Percentiles rank a stretch among this genome's conserved stretches.
Evolutionary conservation across 2,888 invertebrate species (phyloP).

Genomic region (Colostygia pectinataria): DNA sequence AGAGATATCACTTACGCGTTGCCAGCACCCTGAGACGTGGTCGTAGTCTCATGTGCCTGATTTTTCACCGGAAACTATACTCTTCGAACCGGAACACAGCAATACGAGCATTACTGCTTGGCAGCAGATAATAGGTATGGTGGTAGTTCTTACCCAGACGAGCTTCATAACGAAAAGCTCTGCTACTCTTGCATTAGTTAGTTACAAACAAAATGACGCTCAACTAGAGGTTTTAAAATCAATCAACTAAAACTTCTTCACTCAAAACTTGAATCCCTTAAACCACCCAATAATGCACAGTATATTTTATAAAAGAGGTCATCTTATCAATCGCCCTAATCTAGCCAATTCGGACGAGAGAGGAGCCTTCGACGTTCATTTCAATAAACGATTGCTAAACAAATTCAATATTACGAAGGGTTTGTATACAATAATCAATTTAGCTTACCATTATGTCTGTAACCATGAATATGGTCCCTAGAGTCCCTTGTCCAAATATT

Average conservation of each 20-base stretch:
- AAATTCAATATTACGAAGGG: conserved; percentile 21
- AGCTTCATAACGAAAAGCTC: too few relatives aligned
- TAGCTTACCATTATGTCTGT: conserved; percentile 22
- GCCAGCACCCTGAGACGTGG: too few relatives aligned
- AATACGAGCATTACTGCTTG: too few relatives aligned
- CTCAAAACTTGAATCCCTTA: conserved; percentile 5
- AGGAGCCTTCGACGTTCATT: conserved; percentile 18
- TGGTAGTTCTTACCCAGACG: too few relatives aligned
- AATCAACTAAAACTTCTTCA: not conserved
- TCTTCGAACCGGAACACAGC: too few relatives aligned
- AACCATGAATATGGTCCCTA: conserved; percentile 30
- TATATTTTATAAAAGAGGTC: conserved; percentile 18
- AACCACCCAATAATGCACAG: conserved; percentile 3
- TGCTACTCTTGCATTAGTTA: too few relatives aligned
- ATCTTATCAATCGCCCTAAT: conserved; percentile 23
- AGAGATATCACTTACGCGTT: too few relatives aligned
- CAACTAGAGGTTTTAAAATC: too few relatives aligned
- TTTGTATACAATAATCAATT: conserved; percentile 29
- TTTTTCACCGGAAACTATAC: too few relatives aligned
- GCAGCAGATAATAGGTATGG: too few relatives aligned
- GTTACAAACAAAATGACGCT: too few relatives aligned
- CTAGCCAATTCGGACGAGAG: conserved; percentile 21
- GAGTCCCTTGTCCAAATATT: conserved; percentile 57
- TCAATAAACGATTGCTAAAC: conserved; percentile 25
- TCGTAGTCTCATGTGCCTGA: too few relatives aligned